Conservation (phyloP, 23 tunicate species). For the Ciona savignyi region DNA sequence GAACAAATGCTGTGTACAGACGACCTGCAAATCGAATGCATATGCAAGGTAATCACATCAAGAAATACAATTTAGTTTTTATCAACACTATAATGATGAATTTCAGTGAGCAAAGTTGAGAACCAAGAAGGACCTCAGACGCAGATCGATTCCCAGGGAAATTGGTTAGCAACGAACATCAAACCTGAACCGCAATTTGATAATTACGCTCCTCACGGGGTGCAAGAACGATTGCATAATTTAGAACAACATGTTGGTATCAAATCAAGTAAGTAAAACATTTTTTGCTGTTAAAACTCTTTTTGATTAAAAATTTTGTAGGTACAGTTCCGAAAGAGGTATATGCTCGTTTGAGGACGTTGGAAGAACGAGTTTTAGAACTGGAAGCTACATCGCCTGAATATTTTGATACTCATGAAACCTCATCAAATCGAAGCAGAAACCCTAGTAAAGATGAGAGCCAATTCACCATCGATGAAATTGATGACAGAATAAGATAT, state of each 20-base stretch:
- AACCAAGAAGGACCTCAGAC: slow-evolving; percentile 77
- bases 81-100: no score
- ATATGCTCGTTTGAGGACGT: slow-evolving; percentile 44
- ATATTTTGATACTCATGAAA: slow-evolving; percentile 29
- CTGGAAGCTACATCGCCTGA: slow-evolving; percentile 80
- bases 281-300: not conserved
- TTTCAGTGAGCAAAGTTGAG: slow-evolving; percentile 47
- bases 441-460: slow-evolving; percentile 5
- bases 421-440: not conserved
- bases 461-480: slow-evolving; percentile 41
- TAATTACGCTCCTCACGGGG: slow-evolving; percentile 5
- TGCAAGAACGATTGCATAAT: slow-evolving; percentile 49
- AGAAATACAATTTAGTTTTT: no score
- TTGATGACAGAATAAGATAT: slow-evolving; percentile 62
- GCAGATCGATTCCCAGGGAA: slow-evolving; percentile 50
- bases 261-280: slow-evolving; percentile 24
- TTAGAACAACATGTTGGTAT: slow-evolving; percentile 40
- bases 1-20: slow-evolving; percentile 61
- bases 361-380: slow-evolving; percentile 58
- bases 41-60: slow-evolving; percentile 82
- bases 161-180: slow-evolving; percentile 19
- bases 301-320: not conserved
- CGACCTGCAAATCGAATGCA: slow-evolving; percentile 40
- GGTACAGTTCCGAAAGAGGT: slow-evolving; percentile 39
- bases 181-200: slow-evolving; percentile 15